Conservation (phyloP, 2,888 invertebrate genomes). For the Crioceris asparagi region DNA sequence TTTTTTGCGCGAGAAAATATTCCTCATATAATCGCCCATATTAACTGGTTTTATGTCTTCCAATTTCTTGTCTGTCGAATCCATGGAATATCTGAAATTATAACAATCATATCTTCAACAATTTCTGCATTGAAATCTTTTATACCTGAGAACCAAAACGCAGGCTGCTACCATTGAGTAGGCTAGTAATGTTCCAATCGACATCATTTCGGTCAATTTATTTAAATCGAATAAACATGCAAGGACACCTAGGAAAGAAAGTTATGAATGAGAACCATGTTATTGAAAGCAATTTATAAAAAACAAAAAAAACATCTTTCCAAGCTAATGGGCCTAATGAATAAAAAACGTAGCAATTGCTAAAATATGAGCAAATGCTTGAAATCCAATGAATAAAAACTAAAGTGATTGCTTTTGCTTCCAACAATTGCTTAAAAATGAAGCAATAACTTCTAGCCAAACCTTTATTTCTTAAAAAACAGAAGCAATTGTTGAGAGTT, state of each 20-base stretch:
- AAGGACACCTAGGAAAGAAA: conserved; percentile 50
- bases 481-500: too few species aligned
- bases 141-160: not conserved
- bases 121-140: too few species aligned
- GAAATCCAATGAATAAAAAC: too few species aligned
- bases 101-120: too few species aligned
- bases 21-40: conserved; percentile 29
- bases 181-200: conserved; percentile 75
- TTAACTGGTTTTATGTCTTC: conserved; percentile 29
- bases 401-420: too few species aligned
- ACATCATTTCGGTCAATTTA: conserved; percentile 82
- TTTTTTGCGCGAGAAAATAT: conserved; percentile 37
- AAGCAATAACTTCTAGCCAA: too few species aligned
- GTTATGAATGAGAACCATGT: not conserved
- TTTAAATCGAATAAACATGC: conserved; percentile 74
- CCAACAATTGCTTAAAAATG: too few species aligned
- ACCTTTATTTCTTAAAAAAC: too few species aligned
- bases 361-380: too few species aligned
- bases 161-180: conserved; percentile 86
- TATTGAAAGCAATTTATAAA: not conserved
- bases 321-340: not conserved
- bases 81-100: conserved; percentile 36
- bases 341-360: not conserved
- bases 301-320: not conserved
- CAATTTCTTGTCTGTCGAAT: conserved; percentile 33